Evolutionary conservation across 2,113 vertebrate species (phyloP), one percentile per base, ranked within the genome.

Genomic region (Lophotis ruficrista): DNA sequence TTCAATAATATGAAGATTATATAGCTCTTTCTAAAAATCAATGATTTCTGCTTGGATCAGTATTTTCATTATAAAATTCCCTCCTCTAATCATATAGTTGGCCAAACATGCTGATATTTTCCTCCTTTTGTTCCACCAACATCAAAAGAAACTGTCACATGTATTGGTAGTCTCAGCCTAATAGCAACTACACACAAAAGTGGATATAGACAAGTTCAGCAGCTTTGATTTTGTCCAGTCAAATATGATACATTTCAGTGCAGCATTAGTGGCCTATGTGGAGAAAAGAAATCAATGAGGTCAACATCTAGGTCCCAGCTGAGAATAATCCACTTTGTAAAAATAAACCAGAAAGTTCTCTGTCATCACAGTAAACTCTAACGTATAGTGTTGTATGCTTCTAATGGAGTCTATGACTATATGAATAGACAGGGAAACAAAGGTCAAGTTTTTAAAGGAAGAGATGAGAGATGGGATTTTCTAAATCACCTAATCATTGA

Each of bases 291-390:
- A 92, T 94, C 83, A 87, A 85, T 93, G 87, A 91, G 87, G 80
- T 96, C 89, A 95, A 72, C 43, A 82, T 76, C 38, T 48, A 87
- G 15, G 85, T 94, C 92, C 75, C 92, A 91, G 43, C 27, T 90
- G 94, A 95, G 83, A 89, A 93, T 89, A 92, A 93, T 71, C 64
- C 86, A 84, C 83, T 86, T 93, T 50, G 90, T 90, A 94, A 96
- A 95, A 95, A 89, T 89, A 93, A 95, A 88, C 58, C 33, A 65
- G 62, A 72, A 83, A 86, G 70, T 86, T 90, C 85, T 88, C 62
- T 2, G 1, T 90, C 82, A 73, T 86, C 43, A 30, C 38, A 56
- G 76, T 60, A 89, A 93, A 88, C 68, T 85, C 73, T 86, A 89
- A 94, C 94, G 89, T 97, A 88, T 71, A 73, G 72, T 24, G 16